phyloP scores from a whole-genome alignment of 2,888 invertebrate species.

The Patella caerulea region DNA sequence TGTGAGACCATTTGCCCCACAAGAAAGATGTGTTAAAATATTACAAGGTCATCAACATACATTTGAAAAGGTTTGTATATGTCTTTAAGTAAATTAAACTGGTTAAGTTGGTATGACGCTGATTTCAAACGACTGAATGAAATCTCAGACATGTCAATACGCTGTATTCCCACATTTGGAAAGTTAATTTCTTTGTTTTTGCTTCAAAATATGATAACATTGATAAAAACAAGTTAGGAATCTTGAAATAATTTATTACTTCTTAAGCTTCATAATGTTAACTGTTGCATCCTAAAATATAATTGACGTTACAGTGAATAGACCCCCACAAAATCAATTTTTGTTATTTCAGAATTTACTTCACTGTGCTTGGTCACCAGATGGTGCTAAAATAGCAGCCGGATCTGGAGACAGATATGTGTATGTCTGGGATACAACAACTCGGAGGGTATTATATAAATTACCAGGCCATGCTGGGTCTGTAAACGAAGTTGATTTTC shows the following conservation, averaged over 20 bases:
- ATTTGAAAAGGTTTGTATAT: slow-evolving; percentile 84
- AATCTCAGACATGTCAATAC: too few relatives aligned
- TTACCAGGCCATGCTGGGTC: slow-evolving; percentile 98
- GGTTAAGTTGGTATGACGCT: too few relatives aligned
- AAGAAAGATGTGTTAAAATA: slow-evolving; percentile 93
- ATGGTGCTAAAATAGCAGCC: slow-evolving; percentile 90
- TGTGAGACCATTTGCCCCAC: slow-evolving; percentile 92
- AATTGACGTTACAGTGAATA: too few relatives aligned
- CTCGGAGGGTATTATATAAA: slow-evolving; percentile 92
- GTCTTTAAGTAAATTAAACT: too few relatives aligned
- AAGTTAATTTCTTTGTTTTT: too few relatives aligned
- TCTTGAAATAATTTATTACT: too few relatives aligned
- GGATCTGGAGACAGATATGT: slow-evolving; percentile 97
- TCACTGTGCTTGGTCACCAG: slow-evolving; percentile 92
- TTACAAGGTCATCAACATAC: slow-evolving; percentile 95
- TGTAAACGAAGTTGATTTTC: slow-evolving; percentile 96
- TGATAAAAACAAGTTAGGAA: too few relatives aligned
- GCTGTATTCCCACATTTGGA: too few relatives aligned
- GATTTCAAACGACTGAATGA: too few relatives aligned
- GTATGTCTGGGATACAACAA: slow-evolving; percentile 97
- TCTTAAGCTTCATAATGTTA: too few relatives aligned
- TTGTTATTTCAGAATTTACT: slow-evolving; percentile 81
- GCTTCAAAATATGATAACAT: too few relatives aligned
- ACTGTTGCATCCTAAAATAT: too few relatives aligned
- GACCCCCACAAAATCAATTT: neutral